These are phyloP conservation scores for Ephialtes manifestator DNA, from an alignment of 2,888 invertebrate species.

Conservation along the genomic window DNA sequence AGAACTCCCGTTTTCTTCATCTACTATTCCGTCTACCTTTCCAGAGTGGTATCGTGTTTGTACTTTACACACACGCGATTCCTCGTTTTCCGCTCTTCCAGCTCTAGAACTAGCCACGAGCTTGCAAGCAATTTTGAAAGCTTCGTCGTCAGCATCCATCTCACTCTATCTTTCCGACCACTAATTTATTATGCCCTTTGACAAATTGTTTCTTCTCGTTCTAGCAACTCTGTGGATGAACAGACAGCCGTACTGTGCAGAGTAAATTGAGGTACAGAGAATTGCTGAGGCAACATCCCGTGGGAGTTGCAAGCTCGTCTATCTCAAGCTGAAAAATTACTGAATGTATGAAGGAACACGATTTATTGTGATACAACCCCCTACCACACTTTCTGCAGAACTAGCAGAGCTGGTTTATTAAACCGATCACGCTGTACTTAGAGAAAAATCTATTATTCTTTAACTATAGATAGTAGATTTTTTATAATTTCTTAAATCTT, in stretches of 20 bases:
- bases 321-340: slow-evolving; percentile 31
- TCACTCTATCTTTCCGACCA: slow-evolving; percentile 41
- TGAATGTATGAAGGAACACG: neutral
- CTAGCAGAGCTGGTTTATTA: neutral
- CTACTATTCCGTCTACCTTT: slow-evolving; percentile 10
- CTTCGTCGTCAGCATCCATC: slow-evolving; percentile 17
- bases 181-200: slow-evolving; percentile 78
- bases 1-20: neutral
- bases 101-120: neutral
- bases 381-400: neutral
- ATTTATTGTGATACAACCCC: neutral
- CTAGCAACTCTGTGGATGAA: slow-evolving; percentile 52
- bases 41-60: neutral
- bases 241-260: slow-evolving; percentile 60
- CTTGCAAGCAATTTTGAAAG: slow-evolving; percentile 25
- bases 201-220: slow-evolving; percentile 76
- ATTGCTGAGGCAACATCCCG: slow-evolving; percentile 42
- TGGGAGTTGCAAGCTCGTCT: slow-evolving; percentile 27
- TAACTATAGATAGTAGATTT: too few relatives aligned
- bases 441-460: too few relatives aligned
- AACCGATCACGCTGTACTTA: neutral
- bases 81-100: slow-evolving; percentile 20
- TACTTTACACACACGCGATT: slow-evolving; percentile 31
- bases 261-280: slow-evolving; percentile 63
- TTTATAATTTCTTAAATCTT: too few relatives aligned